phyloP scores from a whole-genome alignment of 2,797 vertebrate species.

The Iguana delicatissima region DNA sequence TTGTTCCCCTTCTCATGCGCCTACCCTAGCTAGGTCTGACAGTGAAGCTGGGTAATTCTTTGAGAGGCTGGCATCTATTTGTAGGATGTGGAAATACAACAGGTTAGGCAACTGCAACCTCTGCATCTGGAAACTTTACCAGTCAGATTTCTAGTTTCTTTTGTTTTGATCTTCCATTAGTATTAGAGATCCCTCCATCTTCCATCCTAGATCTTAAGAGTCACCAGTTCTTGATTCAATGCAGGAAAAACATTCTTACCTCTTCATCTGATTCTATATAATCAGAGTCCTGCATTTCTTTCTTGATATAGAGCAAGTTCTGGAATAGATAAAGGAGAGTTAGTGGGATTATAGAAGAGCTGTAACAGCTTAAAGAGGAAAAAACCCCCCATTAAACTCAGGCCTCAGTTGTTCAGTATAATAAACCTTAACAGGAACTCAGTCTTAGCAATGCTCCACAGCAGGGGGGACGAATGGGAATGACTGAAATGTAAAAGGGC shows the following conservation, averaged over 20 bases:
- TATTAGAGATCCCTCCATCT: neutral
- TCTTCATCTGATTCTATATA: constrained; percentile 14
- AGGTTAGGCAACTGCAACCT: neutral
- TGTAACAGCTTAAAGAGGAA: neutral
- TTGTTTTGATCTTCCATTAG: neutral
- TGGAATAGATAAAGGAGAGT: neutral
- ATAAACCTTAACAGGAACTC: neutral
- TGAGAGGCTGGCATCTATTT: too few species aligned
- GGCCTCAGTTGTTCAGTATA: neutral
- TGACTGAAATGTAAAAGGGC: neutral
- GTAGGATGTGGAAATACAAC: neutral
- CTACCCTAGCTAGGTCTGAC: too few species aligned
- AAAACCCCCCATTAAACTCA: neutral
- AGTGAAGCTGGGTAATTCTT: too few species aligned
- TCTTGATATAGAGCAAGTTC: neutral
- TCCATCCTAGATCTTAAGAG: neutral
- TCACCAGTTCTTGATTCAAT: neutral
- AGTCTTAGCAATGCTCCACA: neutral
- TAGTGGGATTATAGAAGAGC: neutral
- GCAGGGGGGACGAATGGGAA: neutral
- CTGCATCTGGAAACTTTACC: neutral
- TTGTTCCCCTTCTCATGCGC: too few species aligned
- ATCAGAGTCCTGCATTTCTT: neutral
- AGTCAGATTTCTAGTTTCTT: neutral
- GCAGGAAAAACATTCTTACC: neutral